These are phyloP conservation scores for Morone saxatilis DNA, from an alignment of 2,113 vertebrate species.

Conservation along the genomic window DNA sequence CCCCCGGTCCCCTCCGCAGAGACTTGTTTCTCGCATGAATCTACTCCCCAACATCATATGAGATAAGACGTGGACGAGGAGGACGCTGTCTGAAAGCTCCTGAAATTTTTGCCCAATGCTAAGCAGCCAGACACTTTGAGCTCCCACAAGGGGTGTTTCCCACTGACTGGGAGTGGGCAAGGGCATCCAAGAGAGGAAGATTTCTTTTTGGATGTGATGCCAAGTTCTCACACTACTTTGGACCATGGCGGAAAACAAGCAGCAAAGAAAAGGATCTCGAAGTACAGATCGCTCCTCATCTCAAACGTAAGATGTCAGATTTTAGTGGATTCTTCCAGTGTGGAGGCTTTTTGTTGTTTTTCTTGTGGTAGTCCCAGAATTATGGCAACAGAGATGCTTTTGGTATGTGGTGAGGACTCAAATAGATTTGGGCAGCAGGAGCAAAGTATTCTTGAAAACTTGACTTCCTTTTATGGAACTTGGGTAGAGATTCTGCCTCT, in stretches of 20 bases:
- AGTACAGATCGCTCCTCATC: constrained; percentile 44
- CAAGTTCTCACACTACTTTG: constrained; percentile 76
- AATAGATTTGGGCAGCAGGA: constrained; percentile 68
- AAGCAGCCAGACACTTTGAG: constrained; percentile 54
- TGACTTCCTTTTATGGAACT: constrained; percentile 57
- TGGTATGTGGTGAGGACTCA: constrained; percentile 68
- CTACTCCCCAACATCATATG: constrained; percentile 51
- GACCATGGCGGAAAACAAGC: constrained; percentile 79
- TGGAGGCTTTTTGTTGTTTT: constrained; percentile 19
- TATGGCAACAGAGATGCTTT: constrained; percentile 57
- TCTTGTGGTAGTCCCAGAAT: constrained; percentile 33
- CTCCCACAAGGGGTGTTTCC: constrained; percentile 69
- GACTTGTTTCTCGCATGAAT: constrained; percentile 46
- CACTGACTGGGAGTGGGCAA: constrained; percentile 45
- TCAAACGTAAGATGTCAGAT: constrained; percentile 68
- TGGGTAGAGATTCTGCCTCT: not conserved
- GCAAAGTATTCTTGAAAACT: constrained; percentile 36
- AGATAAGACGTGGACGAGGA: constrained; percentile 38
- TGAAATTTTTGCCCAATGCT: constrained; percentile 46
- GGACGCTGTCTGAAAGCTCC: constrained; percentile 23
- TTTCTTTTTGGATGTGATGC: constrained; percentile 73
- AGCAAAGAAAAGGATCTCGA: constrained; percentile 68
- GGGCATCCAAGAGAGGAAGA: constrained; percentile 45
- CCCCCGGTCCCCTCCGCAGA: constrained; percentile 54
- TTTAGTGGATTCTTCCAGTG: constrained; percentile 16